Conservation (phyloP, 92 coral and sea anemone species). For the Zoanthus sansibaricus region DNA sequence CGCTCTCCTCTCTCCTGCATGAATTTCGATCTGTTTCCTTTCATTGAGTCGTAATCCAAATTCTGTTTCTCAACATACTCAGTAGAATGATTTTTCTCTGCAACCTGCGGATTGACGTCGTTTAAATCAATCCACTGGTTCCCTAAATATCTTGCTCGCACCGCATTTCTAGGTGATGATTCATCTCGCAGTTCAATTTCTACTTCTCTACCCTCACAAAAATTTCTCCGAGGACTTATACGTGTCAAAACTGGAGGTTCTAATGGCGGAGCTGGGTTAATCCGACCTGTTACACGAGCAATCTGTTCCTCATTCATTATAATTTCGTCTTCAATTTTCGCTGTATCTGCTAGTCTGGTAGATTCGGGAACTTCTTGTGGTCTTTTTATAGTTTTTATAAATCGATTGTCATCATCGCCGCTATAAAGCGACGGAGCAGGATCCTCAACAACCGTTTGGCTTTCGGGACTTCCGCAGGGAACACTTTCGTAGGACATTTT, state of each 20-base stretch:
- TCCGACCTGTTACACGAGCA: conserved; percentile 77
- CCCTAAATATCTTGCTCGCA: conserved; percentile 41
- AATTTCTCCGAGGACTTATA: conserved; percentile 45
- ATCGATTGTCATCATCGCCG: conserved; percentile 75
- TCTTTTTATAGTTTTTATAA: conserved; percentile 72
- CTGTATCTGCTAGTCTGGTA: conserved; percentile 93
- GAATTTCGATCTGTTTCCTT: conserved; percentile 34
- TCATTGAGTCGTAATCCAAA: conserved; percentile 28
- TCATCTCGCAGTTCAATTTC: conserved; percentile 48
- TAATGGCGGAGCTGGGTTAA: conserved; percentile 57
- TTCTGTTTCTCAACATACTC: conserved; percentile 22
- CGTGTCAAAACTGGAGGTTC: conserved; percentile 44
- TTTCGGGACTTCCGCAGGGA: conserved; percentile 96
- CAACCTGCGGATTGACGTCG: conserved; percentile 64
- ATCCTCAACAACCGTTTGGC: conserved; percentile 82
- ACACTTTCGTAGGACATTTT: conserved; percentile 92
- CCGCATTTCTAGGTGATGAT: conserved; percentile 36
- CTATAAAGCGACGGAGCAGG: conserved; percentile 96
- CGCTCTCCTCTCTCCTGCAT: conserved; percentile 43
- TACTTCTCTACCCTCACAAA: conserved; percentile 54
- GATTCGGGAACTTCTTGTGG: conserved; percentile 65
- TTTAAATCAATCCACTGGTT: conserved; percentile 79
- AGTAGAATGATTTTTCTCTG: conserved; percentile 38
- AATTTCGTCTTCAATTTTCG: conserved; percentile 90
- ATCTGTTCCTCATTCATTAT: conserved; percentile 95